Evolutionary conservation across 1,140 invertebrate species (phyloP), one percentile per base, ranked within the genome.

Genomic region (Drosophila nigromelanica): DNA sequence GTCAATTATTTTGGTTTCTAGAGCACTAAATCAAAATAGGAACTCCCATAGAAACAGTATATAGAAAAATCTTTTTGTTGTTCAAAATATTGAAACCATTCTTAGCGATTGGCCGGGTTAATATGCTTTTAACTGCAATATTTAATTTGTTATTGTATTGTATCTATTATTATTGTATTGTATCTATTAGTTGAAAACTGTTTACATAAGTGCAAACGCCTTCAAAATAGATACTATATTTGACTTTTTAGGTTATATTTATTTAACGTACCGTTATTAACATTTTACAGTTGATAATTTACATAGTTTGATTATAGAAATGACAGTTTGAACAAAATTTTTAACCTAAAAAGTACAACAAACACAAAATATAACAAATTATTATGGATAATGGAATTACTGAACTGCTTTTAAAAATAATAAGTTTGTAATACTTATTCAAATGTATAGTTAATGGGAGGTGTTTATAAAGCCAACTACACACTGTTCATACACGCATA

Each of bases 191-290:
- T 18, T 2, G 2, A 18, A 18, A 27, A n/a, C 2, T 6, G 27
- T 6, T 27, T 27, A 27, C 40, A 42, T 15, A 51, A 37, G n/a
- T 55, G 10, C 10, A 21, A 11, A 51, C 2, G 1, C 48, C 4
- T 50, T 33, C 4, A 40, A 40, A 11, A 14, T n/a, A n/a, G 39
- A 7, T 2, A 14, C 2, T 21, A 18, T 27, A 39, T 7, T 59
- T 52, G 72, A 68, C 83, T 87, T 89, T 87, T 87, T 89, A 87
- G 83, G 83, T 81, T 87, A 73, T 89, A 83, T 87, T 78, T 89
- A 86, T 86, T 86, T 86, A 81, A 80, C 80, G 45, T 59, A 78
- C 77, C 54, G 50, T 54, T 59, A 47, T 75, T 50, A 83, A 89
- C 73, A 77, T 59, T 79, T 76, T 74, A 73, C 58, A 73, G 62